Conservation (phyloP, 2,888 invertebrate species). For the Nemurella pictetii region DNA sequence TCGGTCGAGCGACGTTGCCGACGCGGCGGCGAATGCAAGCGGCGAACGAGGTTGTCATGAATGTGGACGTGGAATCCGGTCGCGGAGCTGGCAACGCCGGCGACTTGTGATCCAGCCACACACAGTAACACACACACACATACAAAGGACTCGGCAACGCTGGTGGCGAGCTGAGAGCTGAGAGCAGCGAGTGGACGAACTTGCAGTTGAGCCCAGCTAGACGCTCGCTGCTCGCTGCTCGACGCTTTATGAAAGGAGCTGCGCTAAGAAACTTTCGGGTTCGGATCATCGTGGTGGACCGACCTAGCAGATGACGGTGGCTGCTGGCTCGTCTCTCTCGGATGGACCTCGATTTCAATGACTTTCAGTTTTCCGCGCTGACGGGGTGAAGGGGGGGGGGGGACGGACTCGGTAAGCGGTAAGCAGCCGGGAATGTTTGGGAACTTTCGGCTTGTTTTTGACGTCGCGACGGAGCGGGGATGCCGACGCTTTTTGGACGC, state of each 20-base stretch:
- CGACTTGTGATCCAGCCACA: not conserved
- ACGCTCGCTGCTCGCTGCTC: not conserved
- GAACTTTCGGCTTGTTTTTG: too few relatives aligned
- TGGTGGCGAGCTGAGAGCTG: not conserved
- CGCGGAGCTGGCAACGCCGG: conserved; percentile 22
- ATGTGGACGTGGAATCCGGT: conserved; percentile 37
- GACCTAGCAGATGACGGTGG: not conserved
- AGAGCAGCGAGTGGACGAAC: too few relatives aligned
- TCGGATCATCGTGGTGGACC: not conserved
- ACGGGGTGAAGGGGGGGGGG: not conserved
- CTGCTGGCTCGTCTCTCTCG: not conserved
- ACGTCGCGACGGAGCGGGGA: too few relatives aligned
- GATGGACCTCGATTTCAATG: conserved; percentile 23
- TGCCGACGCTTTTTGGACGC: too few relatives aligned
- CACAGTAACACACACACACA: too few relatives aligned
- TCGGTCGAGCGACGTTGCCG: conserved; percentile 19
- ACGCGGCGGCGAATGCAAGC: not conserved
- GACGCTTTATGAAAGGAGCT: not conserved
- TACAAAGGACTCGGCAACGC: not conserved
- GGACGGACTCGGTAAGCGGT: too few relatives aligned
- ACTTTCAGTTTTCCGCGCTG: conserved; percentile 7
- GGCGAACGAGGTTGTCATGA: conserved; percentile 8
- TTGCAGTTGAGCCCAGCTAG: not conserved
- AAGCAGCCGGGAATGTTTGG: too few relatives aligned
- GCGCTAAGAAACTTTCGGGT: not conserved